Evolutionary conservation across 2,888 invertebrate genomes (phyloP).

Genomic region (Julus scandinavius): DNA sequence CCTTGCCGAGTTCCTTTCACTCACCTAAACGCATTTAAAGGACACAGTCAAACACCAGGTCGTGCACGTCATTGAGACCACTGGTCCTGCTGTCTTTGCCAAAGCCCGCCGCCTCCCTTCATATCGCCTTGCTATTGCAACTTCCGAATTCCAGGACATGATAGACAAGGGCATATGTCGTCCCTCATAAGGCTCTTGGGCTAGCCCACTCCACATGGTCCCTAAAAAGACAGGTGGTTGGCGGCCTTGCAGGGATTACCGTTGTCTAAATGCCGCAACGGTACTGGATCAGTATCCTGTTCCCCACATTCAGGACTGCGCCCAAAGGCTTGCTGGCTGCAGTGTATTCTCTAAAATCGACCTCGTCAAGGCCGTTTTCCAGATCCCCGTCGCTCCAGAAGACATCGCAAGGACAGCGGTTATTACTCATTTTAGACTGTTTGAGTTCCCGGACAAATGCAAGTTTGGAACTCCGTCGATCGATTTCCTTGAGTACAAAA

Average conservation of each 20-base stretch:
- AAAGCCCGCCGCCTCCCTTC: background rate
- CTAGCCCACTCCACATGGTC: slow-evolving; percentile 22
- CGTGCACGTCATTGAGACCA: no score
- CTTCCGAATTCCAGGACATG: background rate
- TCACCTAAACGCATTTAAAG: background rate
- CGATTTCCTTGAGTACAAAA: no score
- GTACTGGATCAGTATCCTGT: background rate
- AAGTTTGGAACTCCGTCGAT: no score
- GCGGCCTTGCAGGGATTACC: background rate
- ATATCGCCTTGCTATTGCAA: background rate
- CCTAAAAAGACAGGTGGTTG: background rate
- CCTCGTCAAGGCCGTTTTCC: background rate
- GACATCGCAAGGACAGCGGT: background rate
- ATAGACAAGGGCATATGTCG: background rate
- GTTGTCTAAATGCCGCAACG: background rate
- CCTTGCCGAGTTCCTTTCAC: background rate
- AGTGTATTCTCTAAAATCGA: background rate
- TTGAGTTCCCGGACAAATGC: background rate
- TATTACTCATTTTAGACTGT: background rate
- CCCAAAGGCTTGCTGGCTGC: background rate
- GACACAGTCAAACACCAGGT: background rate
- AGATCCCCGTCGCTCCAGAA: background rate
- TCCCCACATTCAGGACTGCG: background rate
- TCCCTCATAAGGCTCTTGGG: background rate
- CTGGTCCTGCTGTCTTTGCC: background rate